phyloP scores from a whole-genome alignment of 2,888 invertebrate genomes.

The Strigamia maritima region DNA sequence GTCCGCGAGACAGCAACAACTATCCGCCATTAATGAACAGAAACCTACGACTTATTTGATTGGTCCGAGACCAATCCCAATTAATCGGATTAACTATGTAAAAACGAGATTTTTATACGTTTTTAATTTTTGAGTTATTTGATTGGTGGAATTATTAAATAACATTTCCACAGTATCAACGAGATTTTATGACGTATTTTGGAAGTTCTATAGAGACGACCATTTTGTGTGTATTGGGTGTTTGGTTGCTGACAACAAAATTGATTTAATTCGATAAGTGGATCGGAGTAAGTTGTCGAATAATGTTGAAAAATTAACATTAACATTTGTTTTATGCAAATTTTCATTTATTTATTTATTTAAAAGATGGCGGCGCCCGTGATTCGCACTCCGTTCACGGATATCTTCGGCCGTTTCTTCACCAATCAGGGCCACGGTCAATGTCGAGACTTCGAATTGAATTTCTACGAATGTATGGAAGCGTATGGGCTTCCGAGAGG shows the following conservation, averaged over 20 bases:
- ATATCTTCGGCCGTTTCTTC: not conserved
- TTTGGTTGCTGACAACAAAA: too few relatives aligned
- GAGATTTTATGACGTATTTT: not conserved
- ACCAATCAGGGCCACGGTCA: not conserved
- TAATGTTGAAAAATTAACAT: too few relatives aligned
- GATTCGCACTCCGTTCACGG: slow-evolving; percentile 7
- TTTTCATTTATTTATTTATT: not conserved
- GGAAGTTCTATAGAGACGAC: not conserved
- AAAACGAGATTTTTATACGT: too few relatives aligned
- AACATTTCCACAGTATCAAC: not conserved
- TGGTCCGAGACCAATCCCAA: too few relatives aligned
- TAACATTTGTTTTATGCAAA: too few relatives aligned
- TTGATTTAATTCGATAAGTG: too few relatives aligned
- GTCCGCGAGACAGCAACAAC: not conserved
- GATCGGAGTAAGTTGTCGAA: too few relatives aligned
- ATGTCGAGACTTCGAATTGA: slow-evolving; percentile 31
- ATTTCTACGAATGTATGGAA: slow-evolving; percentile 35
- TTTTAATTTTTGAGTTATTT: too few relatives aligned
- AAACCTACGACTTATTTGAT: not conserved
- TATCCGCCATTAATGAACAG: not conserved
- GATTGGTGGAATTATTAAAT: too few relatives aligned
- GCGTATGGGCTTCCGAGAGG: slow-evolving; percentile 25
- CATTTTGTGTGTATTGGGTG: not conserved
- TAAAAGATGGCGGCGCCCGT: not conserved
- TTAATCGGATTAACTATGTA: too few relatives aligned